These are phyloP conservation scores for Pristionchus fissidentatus DNA, from an alignment of 2,888 invertebrate genomes.

Conservation along the genomic window DNA sequence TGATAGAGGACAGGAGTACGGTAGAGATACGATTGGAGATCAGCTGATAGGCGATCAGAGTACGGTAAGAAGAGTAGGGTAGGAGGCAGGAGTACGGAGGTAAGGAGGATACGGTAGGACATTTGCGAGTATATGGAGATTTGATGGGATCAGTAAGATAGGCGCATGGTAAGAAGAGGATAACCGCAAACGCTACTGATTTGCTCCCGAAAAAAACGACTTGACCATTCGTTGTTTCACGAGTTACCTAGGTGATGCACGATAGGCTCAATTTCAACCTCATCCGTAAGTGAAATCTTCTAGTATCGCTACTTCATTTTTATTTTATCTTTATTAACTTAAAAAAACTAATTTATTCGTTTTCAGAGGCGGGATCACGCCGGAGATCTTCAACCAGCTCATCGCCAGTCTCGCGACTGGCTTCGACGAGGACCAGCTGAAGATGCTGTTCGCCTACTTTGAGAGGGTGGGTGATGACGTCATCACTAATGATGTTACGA, in stretches of 20 bases:
- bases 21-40: not conserved
- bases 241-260: too few species aligned
- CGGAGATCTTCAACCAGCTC: not conserved
- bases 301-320: too few species aligned
- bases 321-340: too few species aligned
- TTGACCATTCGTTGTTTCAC: too few species aligned
- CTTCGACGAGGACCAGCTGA: conserved; percentile 13
- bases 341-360: too few species aligned
- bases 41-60: not conserved
- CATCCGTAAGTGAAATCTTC: too few species aligned
- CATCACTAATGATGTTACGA: not conserved
- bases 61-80: too few species aligned
- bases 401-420: conserved; percentile 8
- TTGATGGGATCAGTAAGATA: not conserved
- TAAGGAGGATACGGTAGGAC: too few species aligned
- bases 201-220: too few species aligned
- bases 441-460: conserved; percentile 3
- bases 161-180: not conserved
- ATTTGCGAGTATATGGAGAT: too few species aligned
- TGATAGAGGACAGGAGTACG: not conserved
- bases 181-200: not conserved
- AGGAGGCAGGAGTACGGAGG: too few species aligned
- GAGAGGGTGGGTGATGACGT: not conserved
- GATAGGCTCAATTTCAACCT: too few species aligned
- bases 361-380: not conserved